phyloP scores from a whole-genome alignment of 2,797 vertebrate species.

The Lemur catta region DNA sequence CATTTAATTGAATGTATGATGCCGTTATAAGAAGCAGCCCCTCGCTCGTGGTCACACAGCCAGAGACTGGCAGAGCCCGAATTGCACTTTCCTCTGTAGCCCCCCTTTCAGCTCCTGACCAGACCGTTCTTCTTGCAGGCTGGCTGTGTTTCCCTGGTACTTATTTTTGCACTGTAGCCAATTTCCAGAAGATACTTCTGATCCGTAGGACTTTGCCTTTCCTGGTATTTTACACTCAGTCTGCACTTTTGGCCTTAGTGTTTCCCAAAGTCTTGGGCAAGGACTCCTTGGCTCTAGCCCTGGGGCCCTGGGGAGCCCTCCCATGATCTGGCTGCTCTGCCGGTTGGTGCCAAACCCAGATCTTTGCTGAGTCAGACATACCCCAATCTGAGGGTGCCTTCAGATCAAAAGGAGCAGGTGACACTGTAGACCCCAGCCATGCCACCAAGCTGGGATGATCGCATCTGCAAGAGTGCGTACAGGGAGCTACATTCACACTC shows the following conservation, averaged over 20 bases:
- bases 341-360: not conserved
- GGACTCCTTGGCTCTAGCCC: not conserved
- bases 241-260: not conserved
- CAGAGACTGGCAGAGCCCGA: not conserved
- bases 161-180: not conserved
- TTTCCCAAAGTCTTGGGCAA: not conserved
- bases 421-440: not conserved
- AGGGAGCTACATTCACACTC: not conserved
- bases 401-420: not conserved
- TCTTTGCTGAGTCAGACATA: not conserved
- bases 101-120: not conserved
- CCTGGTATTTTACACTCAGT: not conserved
- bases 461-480: not conserved
- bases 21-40: not conserved
- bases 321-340: not conserved
- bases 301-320: not conserved
- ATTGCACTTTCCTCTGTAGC: not conserved
- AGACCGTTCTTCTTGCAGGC: not conserved
- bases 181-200: not conserved
- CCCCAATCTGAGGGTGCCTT: not conserved
- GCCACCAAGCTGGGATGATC: not conserved
- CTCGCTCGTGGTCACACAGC: not conserved
- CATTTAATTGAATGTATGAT: not conserved
- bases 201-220: not conserved
- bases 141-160: not conserved